Conservation (phyloP, 2,797 vertebrate genomes). For the Sebastes kiyomatsui region DNA sequence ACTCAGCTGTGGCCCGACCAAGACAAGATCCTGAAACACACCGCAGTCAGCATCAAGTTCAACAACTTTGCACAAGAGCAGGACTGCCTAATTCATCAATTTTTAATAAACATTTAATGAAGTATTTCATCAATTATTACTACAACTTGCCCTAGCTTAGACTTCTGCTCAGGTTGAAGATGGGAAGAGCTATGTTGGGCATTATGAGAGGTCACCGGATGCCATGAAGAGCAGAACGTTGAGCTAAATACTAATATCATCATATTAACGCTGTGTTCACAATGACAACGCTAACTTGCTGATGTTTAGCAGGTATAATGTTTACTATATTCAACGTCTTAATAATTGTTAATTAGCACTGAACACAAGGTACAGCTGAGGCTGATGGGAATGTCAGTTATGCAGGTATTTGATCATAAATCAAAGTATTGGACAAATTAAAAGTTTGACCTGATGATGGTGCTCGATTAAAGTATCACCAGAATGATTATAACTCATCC, state of each 20-base stretch:
- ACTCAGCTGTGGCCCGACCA: background rate
- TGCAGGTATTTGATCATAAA: background rate
- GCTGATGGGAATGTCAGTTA: background rate
- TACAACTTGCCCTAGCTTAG: background rate
- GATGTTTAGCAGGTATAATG: background rate
- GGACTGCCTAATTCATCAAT: background rate
- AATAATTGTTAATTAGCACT: background rate
- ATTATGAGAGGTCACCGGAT: background rate
- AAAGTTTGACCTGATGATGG: background rate
- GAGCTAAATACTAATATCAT: background rate
- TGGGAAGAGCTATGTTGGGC: background rate
- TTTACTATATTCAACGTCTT: background rate
- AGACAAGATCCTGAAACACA: background rate
- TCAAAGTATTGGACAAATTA: background rate
- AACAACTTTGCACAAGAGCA: background rate
- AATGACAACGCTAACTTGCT: background rate
- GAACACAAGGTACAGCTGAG: too few relatives aligned
- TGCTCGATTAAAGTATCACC: background rate
- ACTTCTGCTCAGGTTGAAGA: background rate
- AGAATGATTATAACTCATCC: too few relatives aligned
- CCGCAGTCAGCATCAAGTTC: background rate
- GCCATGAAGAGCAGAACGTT: background rate
- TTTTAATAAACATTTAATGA: background rate
- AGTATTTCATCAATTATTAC: background rate
- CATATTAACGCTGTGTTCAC: background rate